These are phyloP conservation scores for Steromphala cineraria DNA, from an alignment of 2,888 invertebrate genomes.

Conservation along the genomic window DNA sequence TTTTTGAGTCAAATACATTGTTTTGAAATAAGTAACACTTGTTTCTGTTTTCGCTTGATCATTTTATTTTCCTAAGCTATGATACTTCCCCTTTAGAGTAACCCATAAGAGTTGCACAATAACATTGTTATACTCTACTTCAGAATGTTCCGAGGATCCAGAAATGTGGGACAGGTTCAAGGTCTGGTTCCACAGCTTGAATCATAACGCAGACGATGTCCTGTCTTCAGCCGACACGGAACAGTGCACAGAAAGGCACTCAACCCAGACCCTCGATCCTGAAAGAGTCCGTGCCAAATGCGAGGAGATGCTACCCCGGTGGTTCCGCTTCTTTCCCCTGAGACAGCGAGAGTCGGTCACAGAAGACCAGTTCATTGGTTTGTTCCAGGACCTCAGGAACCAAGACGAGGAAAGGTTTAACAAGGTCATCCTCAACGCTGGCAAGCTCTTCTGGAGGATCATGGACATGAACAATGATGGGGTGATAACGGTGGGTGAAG, in stretches of 20 bases:
- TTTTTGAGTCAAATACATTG: no score
- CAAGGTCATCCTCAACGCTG: not conserved
- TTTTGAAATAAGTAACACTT: no score
- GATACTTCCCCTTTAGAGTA: no score
- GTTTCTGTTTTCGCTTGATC: no score
- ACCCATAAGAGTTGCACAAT: no score
- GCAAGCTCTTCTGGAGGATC: not conserved
- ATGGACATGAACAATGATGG: not conserved
- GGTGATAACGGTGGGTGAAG: not conserved
- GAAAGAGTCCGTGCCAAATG: not conserved
- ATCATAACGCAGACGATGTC: not conserved
- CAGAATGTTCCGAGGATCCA: no score
- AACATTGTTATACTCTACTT: no score
- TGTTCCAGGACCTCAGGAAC: not conserved
- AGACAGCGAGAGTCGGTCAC: not conserved
- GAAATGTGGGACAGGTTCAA: constrained; percentile 30
- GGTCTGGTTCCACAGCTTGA: constrained; percentile 21
- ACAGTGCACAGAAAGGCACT: not conserved
- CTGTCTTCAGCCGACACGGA: not conserved
- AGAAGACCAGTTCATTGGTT: not conserved
- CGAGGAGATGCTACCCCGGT: not conserved
- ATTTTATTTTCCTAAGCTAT: no score
- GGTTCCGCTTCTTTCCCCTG: not conserved
- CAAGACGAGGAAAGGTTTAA: not conserved
- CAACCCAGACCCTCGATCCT: no score